These are phyloP conservation scores for Hyaena hyaena DNA, from an alignment of 2,113 vertebrate genomes.

Conservation along the genomic window DNA sequence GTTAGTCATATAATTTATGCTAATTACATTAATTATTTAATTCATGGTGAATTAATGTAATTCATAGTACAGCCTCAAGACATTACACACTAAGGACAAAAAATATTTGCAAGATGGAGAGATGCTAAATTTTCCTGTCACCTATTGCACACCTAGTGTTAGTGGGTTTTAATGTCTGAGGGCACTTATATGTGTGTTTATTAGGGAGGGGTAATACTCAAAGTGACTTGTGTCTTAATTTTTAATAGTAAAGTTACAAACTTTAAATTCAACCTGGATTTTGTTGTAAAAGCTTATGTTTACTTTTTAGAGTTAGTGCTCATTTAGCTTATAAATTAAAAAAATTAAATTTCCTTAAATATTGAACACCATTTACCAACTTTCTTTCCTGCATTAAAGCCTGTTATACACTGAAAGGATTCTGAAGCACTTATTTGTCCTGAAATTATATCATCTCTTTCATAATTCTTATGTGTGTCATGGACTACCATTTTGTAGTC, in stretches of 20 bases:
- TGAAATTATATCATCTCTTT: neutral
- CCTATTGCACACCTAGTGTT: neutral
- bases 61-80: neutral
- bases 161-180: neutral
- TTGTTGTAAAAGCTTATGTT: neutral
- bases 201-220: neutral
- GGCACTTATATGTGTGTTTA: neutral
- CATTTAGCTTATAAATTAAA: neutral
- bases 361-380: neutral
- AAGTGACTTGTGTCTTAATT: neutral
- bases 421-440: neutral
- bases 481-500: neutral
- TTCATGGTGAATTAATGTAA: neutral
- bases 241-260: neutral
- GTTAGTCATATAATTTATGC: neutral
- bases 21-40: neutral
- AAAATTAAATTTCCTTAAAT: neutral
- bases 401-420: neutral
- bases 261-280: neutral
- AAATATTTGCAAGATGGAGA: neutral
- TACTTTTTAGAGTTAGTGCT: neutral
- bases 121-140: neutral
- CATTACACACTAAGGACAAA: neutral
- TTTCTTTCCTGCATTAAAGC: neutral
- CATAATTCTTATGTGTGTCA: neutral